Conservation (phyloP, 2,888 invertebrate genomes). For the Parascotia fuliginaria region DNA sequence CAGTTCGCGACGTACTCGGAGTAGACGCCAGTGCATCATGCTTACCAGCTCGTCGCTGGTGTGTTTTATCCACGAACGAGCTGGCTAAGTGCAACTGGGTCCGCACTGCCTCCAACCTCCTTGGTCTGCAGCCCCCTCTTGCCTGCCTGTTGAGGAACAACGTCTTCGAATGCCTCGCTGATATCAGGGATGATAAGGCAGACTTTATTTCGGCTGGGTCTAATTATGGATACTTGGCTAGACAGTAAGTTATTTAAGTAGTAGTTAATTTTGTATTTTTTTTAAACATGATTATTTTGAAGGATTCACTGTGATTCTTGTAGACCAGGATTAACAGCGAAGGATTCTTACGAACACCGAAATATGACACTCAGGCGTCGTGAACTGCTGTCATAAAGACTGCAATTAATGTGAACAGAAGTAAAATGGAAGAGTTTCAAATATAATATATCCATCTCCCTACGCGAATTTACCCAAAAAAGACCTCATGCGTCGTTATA, state of each 20-base stretch:
- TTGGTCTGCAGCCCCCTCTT: constrained; percentile 87
- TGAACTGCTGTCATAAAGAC: too few species aligned
- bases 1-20: constrained; percentile 64
- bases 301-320: too few species aligned
- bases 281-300: too few species aligned
- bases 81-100: constrained; percentile 87
- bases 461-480: too few species aligned
- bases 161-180: constrained; percentile 83
- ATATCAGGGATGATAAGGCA: constrained; percentile 76
- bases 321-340: too few species aligned
- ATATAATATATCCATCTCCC: too few species aligned
- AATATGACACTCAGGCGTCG: too few species aligned
- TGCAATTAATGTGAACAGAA: too few species aligned
- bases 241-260: constrained; percentile 86
- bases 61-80: constrained; percentile 83
- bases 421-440: too few species aligned
- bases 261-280: too few species aligned
- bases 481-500: too few species aligned
- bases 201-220: constrained; percentile 87
- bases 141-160: constrained; percentile 76
- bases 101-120: constrained; percentile 78
- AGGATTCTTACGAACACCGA: too few species aligned
- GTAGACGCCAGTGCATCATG: constrained; percentile 59
- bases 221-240: constrained; percentile 87
- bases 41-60: constrained; percentile 84